phyloP scores from a whole-genome alignment of 2,113 vertebrate genomes.

The Nipponia nippon region DNA sequence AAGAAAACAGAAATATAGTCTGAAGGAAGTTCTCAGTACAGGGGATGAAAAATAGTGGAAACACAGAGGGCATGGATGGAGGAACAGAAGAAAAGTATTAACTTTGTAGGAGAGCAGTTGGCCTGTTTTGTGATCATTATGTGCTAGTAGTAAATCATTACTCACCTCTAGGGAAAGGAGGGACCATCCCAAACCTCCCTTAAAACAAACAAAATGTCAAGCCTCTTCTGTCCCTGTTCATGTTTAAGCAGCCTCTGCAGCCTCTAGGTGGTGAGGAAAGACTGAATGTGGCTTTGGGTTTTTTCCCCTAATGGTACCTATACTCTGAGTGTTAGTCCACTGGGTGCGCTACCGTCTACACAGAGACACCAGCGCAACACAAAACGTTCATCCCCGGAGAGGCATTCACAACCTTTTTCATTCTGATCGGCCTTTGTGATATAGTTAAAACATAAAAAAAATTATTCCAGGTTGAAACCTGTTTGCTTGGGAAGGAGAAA shows the following conservation, averaged over 20 bases:
- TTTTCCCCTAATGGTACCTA: rapidly evolving
- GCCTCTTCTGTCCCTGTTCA: background rate
- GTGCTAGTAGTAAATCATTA: background rate
- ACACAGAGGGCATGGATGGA: background rate
- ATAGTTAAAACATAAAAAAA: background rate
- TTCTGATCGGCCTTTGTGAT: background rate
- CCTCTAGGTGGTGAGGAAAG: background rate
- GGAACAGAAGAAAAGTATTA: background rate
- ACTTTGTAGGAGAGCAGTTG: background rate
- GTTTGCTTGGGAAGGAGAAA: background rate
- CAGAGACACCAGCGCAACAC: background rate
- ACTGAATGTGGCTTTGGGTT: background rate
- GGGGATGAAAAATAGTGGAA: background rate
- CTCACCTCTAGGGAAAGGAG: too few relatives aligned
- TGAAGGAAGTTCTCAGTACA: background rate
- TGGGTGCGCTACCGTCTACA: too few relatives aligned
- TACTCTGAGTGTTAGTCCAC: background rate
- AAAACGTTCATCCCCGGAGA: background rate
- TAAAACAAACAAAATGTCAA: background rate
- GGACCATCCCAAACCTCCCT: background rate
- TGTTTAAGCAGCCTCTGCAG: background rate
- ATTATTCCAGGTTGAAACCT: background rate
- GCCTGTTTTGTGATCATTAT: background rate
- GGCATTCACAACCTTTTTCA: background rate
- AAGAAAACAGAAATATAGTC: background rate